A percentile compares a stretch with the other conserved stretches of the same genome.
phyloP scores from a whole-genome alignment of 2,113 vertebrate genomes.

The Solea solea region DNA sequence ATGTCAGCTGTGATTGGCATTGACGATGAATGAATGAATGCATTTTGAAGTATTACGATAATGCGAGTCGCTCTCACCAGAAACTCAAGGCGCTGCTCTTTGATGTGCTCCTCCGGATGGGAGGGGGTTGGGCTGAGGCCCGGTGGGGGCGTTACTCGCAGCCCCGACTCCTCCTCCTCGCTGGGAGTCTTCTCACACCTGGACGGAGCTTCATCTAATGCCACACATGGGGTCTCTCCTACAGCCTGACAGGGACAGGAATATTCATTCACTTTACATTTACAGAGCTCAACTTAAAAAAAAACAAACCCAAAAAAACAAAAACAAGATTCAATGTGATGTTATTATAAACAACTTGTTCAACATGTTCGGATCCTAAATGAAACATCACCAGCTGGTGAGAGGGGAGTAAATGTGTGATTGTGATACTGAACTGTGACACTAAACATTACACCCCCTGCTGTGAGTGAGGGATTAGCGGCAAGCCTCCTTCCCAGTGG shows the following conservation, averaged over 20 bases:
- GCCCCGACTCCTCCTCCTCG: constrained; percentile 77
- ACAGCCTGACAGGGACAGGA: constrained; percentile 63
- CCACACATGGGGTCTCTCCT: constrained; percentile 71
- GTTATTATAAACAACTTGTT: background rate
- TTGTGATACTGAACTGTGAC: constrained; percentile 3
- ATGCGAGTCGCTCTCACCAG: constrained; percentile 69
- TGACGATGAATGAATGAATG: too few relatives aligned
- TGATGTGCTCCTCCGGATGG: constrained; percentile 66
- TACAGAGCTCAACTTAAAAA: background rate
- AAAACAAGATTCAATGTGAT: too few relatives aligned
- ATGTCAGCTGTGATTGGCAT: too few relatives aligned
- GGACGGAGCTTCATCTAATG: constrained; percentile 76
- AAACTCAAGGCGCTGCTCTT: constrained; percentile 74
- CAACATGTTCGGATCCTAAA: background rate
- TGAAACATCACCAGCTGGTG: background rate
- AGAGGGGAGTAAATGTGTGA: constrained; percentile 3
- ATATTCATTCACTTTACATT: constrained; percentile 1
- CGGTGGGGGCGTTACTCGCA: constrained; percentile 68
- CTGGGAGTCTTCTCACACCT: constrained; percentile 72
- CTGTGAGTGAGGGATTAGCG: constrained; percentile 51
- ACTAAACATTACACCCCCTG: constrained; percentile 18
- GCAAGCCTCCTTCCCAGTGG: constrained; percentile 52
- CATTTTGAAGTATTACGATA: background rate
- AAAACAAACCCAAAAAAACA: too few relatives aligned
- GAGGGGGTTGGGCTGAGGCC: constrained; percentile 69